These are phyloP conservation scores for Pipistrellus kuhlii DNA, from an alignment of 2,797 vertebrate species.

Conservation along the genomic window DNA sequence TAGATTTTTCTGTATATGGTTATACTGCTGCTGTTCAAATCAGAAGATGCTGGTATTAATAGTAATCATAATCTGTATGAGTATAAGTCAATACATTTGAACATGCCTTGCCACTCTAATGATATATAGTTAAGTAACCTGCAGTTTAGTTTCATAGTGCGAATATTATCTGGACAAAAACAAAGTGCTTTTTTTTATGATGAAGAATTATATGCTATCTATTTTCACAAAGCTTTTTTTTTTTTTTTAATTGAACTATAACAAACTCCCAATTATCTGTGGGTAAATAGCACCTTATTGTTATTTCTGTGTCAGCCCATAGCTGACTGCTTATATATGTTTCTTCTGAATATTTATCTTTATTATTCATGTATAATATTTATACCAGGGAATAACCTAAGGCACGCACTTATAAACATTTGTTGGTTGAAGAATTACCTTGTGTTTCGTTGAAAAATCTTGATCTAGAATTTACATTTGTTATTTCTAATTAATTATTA, in stretches of 20 bases:
- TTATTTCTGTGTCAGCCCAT: neutral
- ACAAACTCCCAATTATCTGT: neutral
- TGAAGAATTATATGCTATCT: neutral
- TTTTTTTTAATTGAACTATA: constrained; percentile 2
- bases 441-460: constrained; percentile 41
- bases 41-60: constrained; percentile 6
- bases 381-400: neutral
- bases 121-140: constrained; percentile 18
- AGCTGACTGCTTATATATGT: neutral
- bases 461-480: constrained; percentile 22
- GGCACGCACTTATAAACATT: neutral
- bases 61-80: neutral
- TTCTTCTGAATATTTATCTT: constrained; percentile 16
- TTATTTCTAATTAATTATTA: constrained; percentile 38
- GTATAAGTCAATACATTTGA: constrained; percentile 2
- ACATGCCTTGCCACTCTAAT: neutral
- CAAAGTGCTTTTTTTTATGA: constrained; percentile 3
- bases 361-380: neutral
- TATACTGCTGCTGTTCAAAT: neutral
- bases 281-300: neutral
- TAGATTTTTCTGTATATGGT: constrained; percentile 39
- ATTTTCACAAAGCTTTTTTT: constrained; percentile 34
- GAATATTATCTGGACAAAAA: neutral
- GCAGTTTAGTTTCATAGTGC: neutral
- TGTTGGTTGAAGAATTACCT: constrained; percentile 9